Evolutionary conservation across 1,140 invertebrate species (phyloP).

Genomic region (Meloidogyne exigua): DNA sequence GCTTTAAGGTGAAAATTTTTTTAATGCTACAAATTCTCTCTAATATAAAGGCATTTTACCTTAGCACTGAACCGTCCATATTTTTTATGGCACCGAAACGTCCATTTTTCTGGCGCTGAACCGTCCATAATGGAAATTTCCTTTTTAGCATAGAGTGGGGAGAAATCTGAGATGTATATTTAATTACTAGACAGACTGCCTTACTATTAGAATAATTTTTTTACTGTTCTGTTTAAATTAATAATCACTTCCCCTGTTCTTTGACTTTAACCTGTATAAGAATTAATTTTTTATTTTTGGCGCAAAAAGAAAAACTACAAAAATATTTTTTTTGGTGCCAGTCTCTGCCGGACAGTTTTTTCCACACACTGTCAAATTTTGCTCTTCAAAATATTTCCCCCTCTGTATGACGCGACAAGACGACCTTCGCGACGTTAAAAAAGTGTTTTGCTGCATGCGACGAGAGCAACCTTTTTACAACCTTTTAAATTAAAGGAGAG

Average conservation of each 20-base stretch:
- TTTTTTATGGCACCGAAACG: too few species aligned
- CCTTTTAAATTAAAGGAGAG: not conserved
- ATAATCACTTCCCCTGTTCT: not conserved
- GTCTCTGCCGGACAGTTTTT: constrained; percentile 1
- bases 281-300: not conserved
- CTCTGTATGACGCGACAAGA: not conserved
- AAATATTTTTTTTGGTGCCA: not conserved
- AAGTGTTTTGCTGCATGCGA: not conserved
- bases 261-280: not conserved
- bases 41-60: too few species aligned
- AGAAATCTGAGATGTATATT: too few species aligned
- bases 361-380: not conserved
- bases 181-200: too few species aligned
- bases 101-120: not conserved
- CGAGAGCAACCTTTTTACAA: not conserved
- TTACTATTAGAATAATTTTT: not conserved
- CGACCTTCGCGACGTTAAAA: not conserved
- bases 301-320: not conserved
- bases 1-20: too few species aligned
- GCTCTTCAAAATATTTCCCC: not conserved
- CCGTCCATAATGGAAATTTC: too few species aligned
- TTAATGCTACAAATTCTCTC: too few species aligned
- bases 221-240: not conserved
- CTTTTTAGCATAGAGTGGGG: too few species aligned
- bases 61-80: too few species aligned